A percentile compares a stretch with the other conserved stretches of the same genome.
Evolutionary conservation across 1,140 invertebrate genomes (phyloP).

Genomic region (Camponotus floridanus): DNA sequence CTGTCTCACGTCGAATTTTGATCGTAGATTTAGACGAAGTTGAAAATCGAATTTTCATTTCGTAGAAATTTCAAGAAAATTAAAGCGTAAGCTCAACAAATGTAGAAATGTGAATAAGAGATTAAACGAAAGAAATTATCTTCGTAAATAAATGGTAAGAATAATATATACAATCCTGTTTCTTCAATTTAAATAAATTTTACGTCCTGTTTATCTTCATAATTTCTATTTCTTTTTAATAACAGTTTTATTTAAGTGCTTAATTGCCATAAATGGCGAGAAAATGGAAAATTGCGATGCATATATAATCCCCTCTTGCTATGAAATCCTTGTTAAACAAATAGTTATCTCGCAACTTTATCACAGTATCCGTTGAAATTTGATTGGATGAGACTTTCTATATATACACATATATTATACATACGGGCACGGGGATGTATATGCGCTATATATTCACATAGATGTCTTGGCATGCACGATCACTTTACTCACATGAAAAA

Average conservation of each 20-base stretch:
- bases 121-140: no score
- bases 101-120: neutral
- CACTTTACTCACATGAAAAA: conserved; percentile 75
- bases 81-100: neutral
- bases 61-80: neutral
- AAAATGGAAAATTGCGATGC: neutral
- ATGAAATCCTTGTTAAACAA: neutral
- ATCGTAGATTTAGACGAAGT: neutral
- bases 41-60: neutral
- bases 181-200: neutral
- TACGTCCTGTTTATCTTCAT: neutral
- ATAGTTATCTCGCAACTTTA: conserved; percentile 22
- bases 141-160: no score
- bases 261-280: neutral
- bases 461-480: conserved; percentile 85
- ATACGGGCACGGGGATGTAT: conserved; percentile 56
- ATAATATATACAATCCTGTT: neutral
- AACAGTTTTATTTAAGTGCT: neutral
- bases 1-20: conserved; percentile 18
- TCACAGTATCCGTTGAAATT: neutral
- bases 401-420: conserved; percentile 59
- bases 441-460: conserved; percentile 76
- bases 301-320: neutral
- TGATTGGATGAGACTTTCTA: conserved; percentile 49
- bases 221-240: neutral